Conservation (phyloP, 2,113 vertebrate genomes). For the Equus quagga region DNA sequence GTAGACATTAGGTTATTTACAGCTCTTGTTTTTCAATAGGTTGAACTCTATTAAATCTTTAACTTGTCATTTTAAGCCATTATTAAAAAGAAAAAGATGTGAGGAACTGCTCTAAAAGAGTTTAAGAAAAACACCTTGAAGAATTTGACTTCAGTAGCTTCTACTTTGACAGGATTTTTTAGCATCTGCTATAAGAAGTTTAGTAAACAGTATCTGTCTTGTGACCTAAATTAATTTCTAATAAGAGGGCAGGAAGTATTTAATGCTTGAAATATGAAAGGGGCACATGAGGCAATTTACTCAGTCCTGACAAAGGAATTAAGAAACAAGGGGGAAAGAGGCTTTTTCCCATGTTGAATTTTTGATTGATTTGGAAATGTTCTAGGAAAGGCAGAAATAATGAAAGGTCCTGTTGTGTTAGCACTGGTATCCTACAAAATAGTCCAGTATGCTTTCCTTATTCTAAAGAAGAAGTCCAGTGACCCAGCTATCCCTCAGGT, state of each 20-base stretch:
- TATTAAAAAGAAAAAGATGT: neutral
- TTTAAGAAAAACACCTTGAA: neutral
- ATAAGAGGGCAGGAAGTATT: neutral
- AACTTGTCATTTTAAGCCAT: neutral
- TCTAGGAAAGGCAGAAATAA: neutral
- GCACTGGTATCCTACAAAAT: neutral
- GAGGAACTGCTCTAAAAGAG: neutral
- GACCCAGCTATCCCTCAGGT: neutral
- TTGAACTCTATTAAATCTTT: neutral
- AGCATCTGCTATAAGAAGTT: neutral
- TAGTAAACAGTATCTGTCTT: neutral
- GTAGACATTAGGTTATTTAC: neutral
- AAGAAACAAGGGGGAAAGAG: neutral
- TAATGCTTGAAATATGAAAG: neutral
- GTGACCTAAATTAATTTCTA: neutral
- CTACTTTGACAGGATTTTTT: neutral
- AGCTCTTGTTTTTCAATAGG: neutral
- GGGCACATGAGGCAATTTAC: neutral
- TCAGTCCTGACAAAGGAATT: neutral
- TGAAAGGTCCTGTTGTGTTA: neutral
- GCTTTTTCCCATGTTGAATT: neutral
- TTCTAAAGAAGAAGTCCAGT: neutral
- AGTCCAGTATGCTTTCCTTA: neutral
- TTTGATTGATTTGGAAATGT: conserved; percentile 10
- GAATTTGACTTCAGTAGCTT: neutral